Evolutionary conservation across 1,140 invertebrate genomes (phyloP), one percentile per base, ranked within the genome.

Genomic region (Drosophila persimilis): DNA sequence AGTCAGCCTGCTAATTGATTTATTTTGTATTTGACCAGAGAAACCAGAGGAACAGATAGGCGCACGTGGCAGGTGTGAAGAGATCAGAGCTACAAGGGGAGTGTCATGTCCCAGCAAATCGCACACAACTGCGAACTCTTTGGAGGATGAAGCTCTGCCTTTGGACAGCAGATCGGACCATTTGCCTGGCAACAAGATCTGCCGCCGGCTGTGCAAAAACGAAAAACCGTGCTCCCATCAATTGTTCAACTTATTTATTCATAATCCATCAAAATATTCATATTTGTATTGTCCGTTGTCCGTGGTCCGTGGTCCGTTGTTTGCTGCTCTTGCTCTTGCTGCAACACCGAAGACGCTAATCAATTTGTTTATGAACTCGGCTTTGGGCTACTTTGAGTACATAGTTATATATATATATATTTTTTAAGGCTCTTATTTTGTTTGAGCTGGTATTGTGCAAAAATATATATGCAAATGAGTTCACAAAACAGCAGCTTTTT

Each of bases 1-100:
- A 73, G 66, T 80, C 76, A 84, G 58, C 22, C n/a, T 71, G 77
- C 78, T 89, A 89, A 89, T 89, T 88, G 67, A 74, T 80, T 89
- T 88, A 89, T 88, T 88, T 84, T 76, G 79, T 81, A 83, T 79
- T 89, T 80, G 66, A 62, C 43, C 54, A 75, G 41, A 54, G 67
- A 43, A 70, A 63, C 44, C 66, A 26, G 24, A 26, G 4, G 20
- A 20, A 5, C 31, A 59, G 46, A 24, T 60, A 11, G 50, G 54
- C 53, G 54, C 50, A 58, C 62, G 70, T 79, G 61, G 31, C 67
- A 67, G 57, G 77, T 89, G 85, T 78, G 73, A 89, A 85, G 58
- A 69, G 57, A 66, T 62, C 41, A 55, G 56, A 52, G 26, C 64
- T 31, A 24, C 24, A 41, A 35, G 29, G 47, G 51, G 60, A 70